phyloP scores from a whole-genome alignment of 2,113 vertebrate genomes.

The Callipepla squamata region DNA sequence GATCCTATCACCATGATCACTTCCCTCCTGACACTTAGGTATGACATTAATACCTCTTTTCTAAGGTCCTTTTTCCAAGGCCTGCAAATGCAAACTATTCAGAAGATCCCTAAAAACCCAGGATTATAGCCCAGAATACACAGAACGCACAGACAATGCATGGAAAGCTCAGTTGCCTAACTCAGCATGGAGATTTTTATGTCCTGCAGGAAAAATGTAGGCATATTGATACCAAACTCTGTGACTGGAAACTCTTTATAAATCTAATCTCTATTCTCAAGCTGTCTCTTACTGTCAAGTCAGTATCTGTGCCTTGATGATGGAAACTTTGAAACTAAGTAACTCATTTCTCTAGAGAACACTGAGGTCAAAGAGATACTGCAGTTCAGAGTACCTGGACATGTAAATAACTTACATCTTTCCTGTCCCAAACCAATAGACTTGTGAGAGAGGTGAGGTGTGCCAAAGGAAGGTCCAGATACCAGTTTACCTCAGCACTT shows the following conservation, averaged over 20 bases:
- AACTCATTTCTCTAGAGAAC: background rate
- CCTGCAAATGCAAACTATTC: background rate
- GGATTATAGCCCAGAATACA: background rate
- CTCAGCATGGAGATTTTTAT: background rate
- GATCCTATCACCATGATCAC: background rate
- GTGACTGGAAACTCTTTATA: background rate
- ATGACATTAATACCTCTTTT: background rate
- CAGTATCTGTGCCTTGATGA: background rate
- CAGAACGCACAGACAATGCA: background rate
- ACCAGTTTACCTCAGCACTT: background rate
- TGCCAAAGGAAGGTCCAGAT: background rate
- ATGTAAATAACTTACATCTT: background rate
- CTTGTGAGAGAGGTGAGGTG: background rate
- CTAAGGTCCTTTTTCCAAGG: background rate
- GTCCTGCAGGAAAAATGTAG: background rate
- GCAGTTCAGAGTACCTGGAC: background rate
- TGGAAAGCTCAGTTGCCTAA: background rate
- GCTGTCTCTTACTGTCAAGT: background rate
- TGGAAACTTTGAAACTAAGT: background rate
- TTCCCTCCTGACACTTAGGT: background rate
- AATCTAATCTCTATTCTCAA: background rate
- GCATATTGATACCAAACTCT: background rate
- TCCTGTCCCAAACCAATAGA: rapidly evolving
- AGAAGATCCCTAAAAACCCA: background rate
- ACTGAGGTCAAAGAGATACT: background rate